These are phyloP conservation scores for Orbicella faveolata DNA, from an alignment of 64 coral and sea anemone species.

Conservation along the genomic window DNA sequence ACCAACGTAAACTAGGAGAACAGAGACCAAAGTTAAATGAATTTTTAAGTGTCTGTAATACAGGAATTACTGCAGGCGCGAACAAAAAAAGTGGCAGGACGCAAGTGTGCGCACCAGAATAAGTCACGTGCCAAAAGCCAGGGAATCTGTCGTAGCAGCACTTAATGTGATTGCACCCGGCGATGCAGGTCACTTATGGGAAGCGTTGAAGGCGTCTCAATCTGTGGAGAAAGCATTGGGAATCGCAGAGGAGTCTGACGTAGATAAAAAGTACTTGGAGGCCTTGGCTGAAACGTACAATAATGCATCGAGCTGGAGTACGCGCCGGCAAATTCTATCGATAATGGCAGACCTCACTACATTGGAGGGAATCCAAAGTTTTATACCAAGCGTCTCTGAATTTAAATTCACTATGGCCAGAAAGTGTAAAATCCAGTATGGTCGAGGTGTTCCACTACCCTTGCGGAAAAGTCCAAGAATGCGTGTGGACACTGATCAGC, in stretches of 20 bases:
- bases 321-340: background rate
- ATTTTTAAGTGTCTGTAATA: too few relatives aligned
- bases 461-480: too few relatives aligned
- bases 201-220: background rate
- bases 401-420: too few relatives aligned
- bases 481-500: background rate
- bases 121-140: background rate
- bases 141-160: background rate
- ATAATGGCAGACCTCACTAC: constrained; percentile 19
- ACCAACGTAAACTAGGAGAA: background rate
- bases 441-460: too few relatives aligned
- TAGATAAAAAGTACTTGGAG: too few relatives aligned
- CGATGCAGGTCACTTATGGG: constrained; percentile 5
- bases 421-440: too few relatives aligned
- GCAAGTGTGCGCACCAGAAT: constrained; percentile 12
- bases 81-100: constrained; percentile 6
- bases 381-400: too few relatives aligned
- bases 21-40: too few relatives aligned
- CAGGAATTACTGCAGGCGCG: background rate
- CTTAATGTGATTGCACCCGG: constrained; percentile 26
- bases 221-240: background rate
- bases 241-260: too few relatives aligned
- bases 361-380: background rate
- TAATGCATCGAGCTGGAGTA: too few relatives aligned
- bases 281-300: too few relatives aligned